Evolutionary conservation across 2,797 vertebrate genomes (phyloP).

Genomic region (Nannoperca obscura): DNA sequence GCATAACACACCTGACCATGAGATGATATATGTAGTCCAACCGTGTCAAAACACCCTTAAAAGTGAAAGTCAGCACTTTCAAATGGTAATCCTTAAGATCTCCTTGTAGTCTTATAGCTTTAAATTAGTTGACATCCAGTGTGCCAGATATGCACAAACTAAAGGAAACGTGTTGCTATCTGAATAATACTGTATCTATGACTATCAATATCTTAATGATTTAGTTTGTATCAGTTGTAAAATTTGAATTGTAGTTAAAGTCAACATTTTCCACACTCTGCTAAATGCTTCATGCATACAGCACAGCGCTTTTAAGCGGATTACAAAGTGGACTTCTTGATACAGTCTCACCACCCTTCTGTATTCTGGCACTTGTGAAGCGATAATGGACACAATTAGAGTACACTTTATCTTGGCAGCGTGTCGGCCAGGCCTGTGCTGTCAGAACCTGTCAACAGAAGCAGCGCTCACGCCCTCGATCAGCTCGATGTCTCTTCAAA

Average conservation of each 20-base stretch:
- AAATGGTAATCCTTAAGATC: neutral
- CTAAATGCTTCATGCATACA: neutral
- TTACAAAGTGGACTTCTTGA: neutral
- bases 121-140: neutral
- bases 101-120: neutral
- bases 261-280: neutral
- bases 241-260: neutral
- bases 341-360: constrained; percentile 19
- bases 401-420: constrained; percentile 59
- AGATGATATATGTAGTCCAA: neutral
- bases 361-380: constrained; percentile 48
- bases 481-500: constrained; percentile 22
- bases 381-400: constrained; percentile 61
- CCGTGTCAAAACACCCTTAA: neutral
- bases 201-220: neutral
- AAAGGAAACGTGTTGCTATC: too few species aligned
- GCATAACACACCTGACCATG: too few species aligned
- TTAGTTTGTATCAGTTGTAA: neutral
- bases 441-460: constrained; percentile 60
- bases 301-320: neutral
- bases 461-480: constrained; percentile 39
- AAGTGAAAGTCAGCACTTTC: neutral
- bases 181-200: neutral
- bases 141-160: too few species aligned
- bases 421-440: constrained; percentile 27